phyloP scores from a whole-genome alignment of 23 tunicate species.

The Halocynthia roretzi region DNA sequence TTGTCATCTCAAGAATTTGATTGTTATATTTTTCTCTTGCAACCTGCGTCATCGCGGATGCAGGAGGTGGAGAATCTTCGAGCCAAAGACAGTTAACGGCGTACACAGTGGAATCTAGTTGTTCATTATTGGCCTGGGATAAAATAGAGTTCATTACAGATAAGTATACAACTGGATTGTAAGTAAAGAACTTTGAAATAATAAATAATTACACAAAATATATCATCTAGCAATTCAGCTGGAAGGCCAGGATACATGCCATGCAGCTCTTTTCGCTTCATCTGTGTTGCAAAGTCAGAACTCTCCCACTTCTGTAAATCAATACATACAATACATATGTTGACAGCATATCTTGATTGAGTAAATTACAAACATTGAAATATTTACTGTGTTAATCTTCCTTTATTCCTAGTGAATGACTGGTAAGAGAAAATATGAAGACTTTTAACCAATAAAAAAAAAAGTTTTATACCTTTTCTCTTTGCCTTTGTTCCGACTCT shows the following conservation, averaged over 20 bases:
- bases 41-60: too few relatives aligned
- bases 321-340: background rate
- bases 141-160: too few relatives aligned
- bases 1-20: too few relatives aligned
- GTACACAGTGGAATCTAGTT: constrained; percentile 33
- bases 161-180: too few relatives aligned
- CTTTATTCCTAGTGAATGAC: too few relatives aligned
- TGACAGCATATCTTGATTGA: background rate
- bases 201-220: constrained; percentile 18
- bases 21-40: too few relatives aligned
- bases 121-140: constrained; percentile 28
- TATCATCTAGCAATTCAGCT: constrained; percentile 31
- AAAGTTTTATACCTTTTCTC: constrained; percentile 1
- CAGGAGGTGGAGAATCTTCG: background rate
- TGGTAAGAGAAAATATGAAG: background rate
- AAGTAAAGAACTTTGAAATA: too few relatives aligned
- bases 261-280: constrained; percentile 38
- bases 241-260: constrained; percentile 33
- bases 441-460: background rate
- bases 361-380: background rate
- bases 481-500: constrained; percentile 23
- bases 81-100: constrained; percentile 17
- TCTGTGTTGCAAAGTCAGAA: constrained; percentile 21
- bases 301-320: too few relatives aligned
- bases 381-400: background rate